Percentiles rank a stretch among this genome's conserved stretches.
Conservation (phyloP, 2,797 vertebrate genomes). For the Aselliscus stoliczkanus region DNA sequence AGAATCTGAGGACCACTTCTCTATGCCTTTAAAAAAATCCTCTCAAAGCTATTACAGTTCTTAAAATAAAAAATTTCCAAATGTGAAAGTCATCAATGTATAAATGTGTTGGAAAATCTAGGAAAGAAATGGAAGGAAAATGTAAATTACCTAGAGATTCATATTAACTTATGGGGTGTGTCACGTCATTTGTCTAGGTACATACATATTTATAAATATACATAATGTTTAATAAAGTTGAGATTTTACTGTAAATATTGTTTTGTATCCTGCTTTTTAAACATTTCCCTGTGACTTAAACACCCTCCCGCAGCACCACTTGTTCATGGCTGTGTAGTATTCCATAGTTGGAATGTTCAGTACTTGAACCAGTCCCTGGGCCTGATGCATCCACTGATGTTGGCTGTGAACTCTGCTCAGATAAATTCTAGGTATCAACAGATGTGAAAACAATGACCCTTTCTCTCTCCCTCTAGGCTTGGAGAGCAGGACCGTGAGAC, state of each 20-base stretch:
- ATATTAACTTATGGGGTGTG: neutral
- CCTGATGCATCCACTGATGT: slow-evolving; percentile 80
- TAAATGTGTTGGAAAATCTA: neutral
- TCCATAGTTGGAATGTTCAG: accelerated
- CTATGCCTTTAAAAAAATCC: neutral
- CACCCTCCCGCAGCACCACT: neutral
- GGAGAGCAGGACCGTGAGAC: slow-evolving; percentile 77
- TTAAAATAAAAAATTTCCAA: neutral
- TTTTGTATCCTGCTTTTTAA: neutral
- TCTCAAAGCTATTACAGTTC: neutral
- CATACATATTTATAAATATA: neutral
- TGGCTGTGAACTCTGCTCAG: slow-evolving; percentile 79
- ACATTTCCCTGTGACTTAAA: neutral
- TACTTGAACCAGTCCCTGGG: slow-evolving; percentile 73
- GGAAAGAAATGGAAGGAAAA: neutral
- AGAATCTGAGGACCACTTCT: neutral
- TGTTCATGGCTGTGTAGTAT: neutral
- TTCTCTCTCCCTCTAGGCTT: slow-evolving; percentile 76
- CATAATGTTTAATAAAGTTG: neutral
- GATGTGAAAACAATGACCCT: slow-evolving; percentile 92
- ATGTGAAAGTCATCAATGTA: neutral
- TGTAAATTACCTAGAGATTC: neutral
- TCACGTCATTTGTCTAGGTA: neutral
- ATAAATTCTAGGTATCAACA: slow-evolving; percentile 81
- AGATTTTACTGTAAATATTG: neutral